phyloP scores from a whole-genome alignment of 1,140 invertebrate species.

The Brachionus calyciflorus region DNA sequence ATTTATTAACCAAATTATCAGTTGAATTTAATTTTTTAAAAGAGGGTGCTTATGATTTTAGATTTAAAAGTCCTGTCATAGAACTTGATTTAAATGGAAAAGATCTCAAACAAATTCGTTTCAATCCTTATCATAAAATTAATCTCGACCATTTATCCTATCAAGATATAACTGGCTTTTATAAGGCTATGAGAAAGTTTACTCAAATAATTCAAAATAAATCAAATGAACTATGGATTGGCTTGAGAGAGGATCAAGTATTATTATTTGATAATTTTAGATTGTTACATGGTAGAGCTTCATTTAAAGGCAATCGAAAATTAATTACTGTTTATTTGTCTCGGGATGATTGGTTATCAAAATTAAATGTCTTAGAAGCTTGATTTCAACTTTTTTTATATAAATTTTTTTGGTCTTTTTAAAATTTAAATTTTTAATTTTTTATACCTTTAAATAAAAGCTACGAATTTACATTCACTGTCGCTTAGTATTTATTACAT shows the following conservation, averaged over 20 bases:
- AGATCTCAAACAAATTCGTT: conserved; percentile 57
- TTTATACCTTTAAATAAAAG: too few relatives aligned
- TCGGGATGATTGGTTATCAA: conserved; percentile 32
- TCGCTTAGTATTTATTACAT: too few relatives aligned
- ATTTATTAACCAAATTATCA: conserved; percentile 63
- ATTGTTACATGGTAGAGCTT: conserved; percentile 69
- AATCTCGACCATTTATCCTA: conserved; percentile 63
- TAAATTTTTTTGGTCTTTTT: too few relatives aligned
- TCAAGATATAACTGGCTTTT: conserved; percentile 65
- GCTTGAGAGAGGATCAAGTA: conserved; percentile 67
- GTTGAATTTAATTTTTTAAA: conserved; percentile 68
- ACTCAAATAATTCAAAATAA: conserved; percentile 63
- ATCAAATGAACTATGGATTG: conserved; percentile 64
- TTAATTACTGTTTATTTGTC: conserved; percentile 34
- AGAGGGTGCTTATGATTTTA: conserved; percentile 47
- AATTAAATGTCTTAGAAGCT: conserved; percentile 6
- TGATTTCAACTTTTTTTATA: too few relatives aligned
- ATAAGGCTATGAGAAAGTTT: conserved; percentile 66
- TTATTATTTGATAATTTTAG: conserved; percentile 74
- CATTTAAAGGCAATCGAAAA: conserved; percentile 63
- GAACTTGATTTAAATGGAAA: conserved; percentile 48
- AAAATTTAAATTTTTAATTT: too few relatives aligned
- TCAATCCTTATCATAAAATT: conserved; percentile 70
- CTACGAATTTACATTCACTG: too few relatives aligned
- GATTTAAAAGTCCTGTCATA: conserved; percentile 51